Base-by-base conservation (phyloP, 2,113 vertebrate genomes). In the Zingel zingel region DNA sequence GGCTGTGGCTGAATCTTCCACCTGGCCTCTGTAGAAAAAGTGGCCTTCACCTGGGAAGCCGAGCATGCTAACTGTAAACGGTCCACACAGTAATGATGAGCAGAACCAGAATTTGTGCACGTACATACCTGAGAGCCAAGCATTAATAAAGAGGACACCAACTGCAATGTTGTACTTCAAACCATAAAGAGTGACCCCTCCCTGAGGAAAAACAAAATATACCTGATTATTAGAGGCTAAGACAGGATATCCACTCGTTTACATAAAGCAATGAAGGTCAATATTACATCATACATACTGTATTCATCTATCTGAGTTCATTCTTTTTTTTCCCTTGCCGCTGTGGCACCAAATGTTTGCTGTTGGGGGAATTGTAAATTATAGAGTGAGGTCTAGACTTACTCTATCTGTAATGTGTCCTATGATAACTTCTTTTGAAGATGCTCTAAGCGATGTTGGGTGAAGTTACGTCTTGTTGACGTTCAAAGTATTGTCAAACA, bases 1-100 rank as follows among this genome's bases (percentile, higher is more conserved):
- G 83, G 94, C 96, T 54, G 93, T 96, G 70, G 95, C 94, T 15
- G 94, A 96, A 81, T 96, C 95, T 85, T 97, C 93, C 19, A 92
- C 95, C 81, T 96, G 93, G 2, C 94, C 94, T 89, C 77, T 87
- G 82, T 94, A 95, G 83, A 94, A 94, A 57, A 96, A 95, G 73
- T 94, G 94, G 0, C 93, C 94, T 86, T 84, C 87, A 36, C 94
- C 95, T 96, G 61, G 45, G 23, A 79, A 84, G 65, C 59, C 87
- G 48, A 81, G 12, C 16, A 21, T 16, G 14, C 13, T 27, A 11
- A 43, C 39, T 43, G 27, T 57, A 18, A 84, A 48, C 19, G 2
- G 50, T 45, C 23, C 14, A 13, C 43, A 36, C 10, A 23, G 2
- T 11, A 7, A 27, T 11, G 2, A 51, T 36, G 45, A 30, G 1